phyloP scores from a whole-genome alignment of 1,140 invertebrate genomes.

The Bradysia coprophila region DNA sequence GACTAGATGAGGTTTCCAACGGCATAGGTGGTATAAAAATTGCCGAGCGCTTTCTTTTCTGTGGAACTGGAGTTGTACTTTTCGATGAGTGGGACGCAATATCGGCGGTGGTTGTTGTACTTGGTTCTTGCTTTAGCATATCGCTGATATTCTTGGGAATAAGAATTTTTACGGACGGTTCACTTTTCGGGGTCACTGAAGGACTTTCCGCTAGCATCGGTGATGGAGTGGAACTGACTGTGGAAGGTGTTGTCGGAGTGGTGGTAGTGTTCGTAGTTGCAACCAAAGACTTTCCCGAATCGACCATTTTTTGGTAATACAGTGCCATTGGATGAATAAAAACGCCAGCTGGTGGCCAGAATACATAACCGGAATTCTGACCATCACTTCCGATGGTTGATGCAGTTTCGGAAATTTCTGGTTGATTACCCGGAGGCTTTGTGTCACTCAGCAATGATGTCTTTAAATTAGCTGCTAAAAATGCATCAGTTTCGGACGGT shows the following conservation, averaged over 20 bases:
- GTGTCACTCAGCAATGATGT: slow-evolving; percentile 8
- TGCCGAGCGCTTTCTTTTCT: slow-evolving; percentile 56
- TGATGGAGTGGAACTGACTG: not conserved
- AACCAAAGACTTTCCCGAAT: slow-evolving; percentile 8
- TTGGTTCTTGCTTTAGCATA: not conserved
- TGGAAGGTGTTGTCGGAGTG: not conserved
- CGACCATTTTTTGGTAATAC: slow-evolving; percentile 51
- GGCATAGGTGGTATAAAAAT: slow-evolving; percentile 67
- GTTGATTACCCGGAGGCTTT: slow-evolving; percentile 7
- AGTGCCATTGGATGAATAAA: slow-evolving; percentile 53
- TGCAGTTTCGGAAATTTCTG: slow-evolving; percentile 4
- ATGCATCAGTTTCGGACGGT: slow-evolving; percentile 12
- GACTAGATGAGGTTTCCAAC: slow-evolving; percentile 45
- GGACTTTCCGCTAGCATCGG: slow-evolving; percentile 10
- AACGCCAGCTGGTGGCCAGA: slow-evolving; percentile 47
- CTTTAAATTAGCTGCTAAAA: slow-evolving; percentile 12
- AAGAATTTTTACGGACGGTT: not conserved
- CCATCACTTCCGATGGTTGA: slow-evolving; percentile 13
- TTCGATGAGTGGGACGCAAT: slow-evolving; percentile 9
- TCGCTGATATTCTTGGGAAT: not conserved
- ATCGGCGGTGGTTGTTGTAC: not conserved
- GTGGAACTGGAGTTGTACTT: slow-evolving; percentile 20
- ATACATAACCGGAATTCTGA: slow-evolving; percentile 26
- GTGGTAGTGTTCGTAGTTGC: not conserved
- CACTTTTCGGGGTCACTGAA: slow-evolving; percentile 18